Percentiles rank a stretch among this genome's conserved stretches.
phyloP scores from a whole-genome alignment of 2,113 vertebrate genomes.

The Daboia siamensis region DNA sequence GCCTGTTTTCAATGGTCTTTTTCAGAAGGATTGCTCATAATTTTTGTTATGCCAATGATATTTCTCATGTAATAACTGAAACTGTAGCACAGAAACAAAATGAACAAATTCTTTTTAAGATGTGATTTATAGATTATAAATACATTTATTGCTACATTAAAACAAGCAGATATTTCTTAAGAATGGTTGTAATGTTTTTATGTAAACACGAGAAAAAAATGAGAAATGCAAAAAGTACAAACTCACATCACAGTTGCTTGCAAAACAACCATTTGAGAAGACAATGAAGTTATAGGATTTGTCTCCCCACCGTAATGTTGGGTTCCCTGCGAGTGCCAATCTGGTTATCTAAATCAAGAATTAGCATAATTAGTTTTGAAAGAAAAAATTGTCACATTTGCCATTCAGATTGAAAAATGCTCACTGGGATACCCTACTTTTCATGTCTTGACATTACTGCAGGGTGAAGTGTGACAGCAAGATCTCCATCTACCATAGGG shows the following conservation, averaged over 20 bases:
- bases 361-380: background rate
- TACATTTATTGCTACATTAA: background rate
- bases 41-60: background rate
- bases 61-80: background rate
- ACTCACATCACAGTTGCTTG: constrained; percentile 89
- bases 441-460: background rate
- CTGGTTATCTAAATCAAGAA: constrained; percentile 69
- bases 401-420: background rate
- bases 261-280: constrained; percentile 84
- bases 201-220: background rate
- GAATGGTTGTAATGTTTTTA: background rate
- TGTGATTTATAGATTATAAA: background rate
- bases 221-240: background rate
- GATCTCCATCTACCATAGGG: background rate
- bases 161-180: constrained; percentile 1
- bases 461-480: background rate
- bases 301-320: constrained; percentile 90
- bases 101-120: background rate
- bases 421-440: background rate
- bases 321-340: constrained; percentile 76
- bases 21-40: background rate
- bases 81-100: background rate
- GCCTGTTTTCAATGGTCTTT: background rate
- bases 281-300: constrained; percentile 87
- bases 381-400: background rate